phyloP scores from a whole-genome alignment of 2,797 vertebrate species.

The Eptatretus atami region DNA sequence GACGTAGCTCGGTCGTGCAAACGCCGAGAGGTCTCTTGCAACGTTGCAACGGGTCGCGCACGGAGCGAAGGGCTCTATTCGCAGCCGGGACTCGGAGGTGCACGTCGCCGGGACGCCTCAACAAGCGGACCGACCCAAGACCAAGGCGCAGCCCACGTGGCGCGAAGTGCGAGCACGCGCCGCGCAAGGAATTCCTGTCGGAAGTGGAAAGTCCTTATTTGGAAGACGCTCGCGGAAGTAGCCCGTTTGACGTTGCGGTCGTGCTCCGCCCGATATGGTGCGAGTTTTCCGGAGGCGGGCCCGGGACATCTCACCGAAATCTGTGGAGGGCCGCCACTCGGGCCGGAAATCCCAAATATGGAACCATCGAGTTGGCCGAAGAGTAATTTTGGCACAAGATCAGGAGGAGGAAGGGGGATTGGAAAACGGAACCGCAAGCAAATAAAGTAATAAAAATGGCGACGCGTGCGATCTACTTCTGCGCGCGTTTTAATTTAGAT shows the following conservation, averaged over 20 bases:
- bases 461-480: no score
- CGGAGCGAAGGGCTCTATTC: background rate
- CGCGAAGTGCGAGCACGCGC: background rate
- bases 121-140: background rate
- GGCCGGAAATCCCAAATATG: constrained; percentile 2
- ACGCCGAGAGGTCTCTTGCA: background rate
- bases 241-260: background rate
- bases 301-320: background rate
- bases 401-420: no score
- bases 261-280: constrained; percentile 1
- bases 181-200: background rate
- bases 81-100: background rate
- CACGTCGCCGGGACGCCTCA: background rate
- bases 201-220: background rate
- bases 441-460: no score
- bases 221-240: constrained; percentile 2
- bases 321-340: background rate
- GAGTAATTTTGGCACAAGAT: background rate
- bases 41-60: background rate
- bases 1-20: background rate
- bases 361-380: background rate
- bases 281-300: background rate
- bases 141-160: background rate
- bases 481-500: background rate
- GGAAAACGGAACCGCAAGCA: no score